Evolutionary conservation across 2,797 vertebrate genomes (phyloP), one percentile per base, ranked within the genome.

Genomic region (Lagocephalus sceleratus): DNA sequence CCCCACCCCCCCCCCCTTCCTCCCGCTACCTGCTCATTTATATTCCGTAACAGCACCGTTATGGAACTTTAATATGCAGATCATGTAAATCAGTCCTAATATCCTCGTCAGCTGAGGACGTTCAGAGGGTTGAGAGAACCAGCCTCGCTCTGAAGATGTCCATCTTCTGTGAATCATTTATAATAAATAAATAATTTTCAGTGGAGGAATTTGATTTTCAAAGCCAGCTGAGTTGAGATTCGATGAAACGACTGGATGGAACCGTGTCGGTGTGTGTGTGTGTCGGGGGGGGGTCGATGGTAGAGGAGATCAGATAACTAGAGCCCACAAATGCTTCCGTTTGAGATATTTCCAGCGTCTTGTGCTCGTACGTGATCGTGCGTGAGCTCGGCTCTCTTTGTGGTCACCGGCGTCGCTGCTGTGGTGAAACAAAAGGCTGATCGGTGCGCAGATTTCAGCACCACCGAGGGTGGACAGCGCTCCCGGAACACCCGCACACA

Each of bases 391-490:
- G 32, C 32, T 35, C 12, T n/a, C 32, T 35, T 35, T 35, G 32
- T 35, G 32, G 32, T 35, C 32, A 35, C 32, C 32, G 9, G 32
- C 32, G 10, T 35, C 32, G 32, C 32, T 35, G 32, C 32, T 5
- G 11, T 47, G 61, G 29, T 72, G 74, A 82, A 80, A 88, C 79
- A 83, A 85, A 80, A 81, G 64, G 60, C 73, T 78, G 63, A 57
- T 72, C 60, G 43, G 68, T 64, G 61, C 68, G 58, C 69, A 54
- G 21, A 66, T 76, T 91, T 92, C 91, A 92, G 91, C 90, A 92
- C 91, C 88, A 88, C 77, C 23, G 44, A 71, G 19, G 54, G 63
- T 83, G 90, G 91, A 92, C 88, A 92, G 91, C 90, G 80, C 86
- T 85, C 66, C 46, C 25, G 10, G 26, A 20, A 45, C 51, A 66